These are phyloP conservation scores for Mobula hypostoma DNA, from an alignment of 2,113 vertebrate species.

Conservation along the genomic window DNA sequence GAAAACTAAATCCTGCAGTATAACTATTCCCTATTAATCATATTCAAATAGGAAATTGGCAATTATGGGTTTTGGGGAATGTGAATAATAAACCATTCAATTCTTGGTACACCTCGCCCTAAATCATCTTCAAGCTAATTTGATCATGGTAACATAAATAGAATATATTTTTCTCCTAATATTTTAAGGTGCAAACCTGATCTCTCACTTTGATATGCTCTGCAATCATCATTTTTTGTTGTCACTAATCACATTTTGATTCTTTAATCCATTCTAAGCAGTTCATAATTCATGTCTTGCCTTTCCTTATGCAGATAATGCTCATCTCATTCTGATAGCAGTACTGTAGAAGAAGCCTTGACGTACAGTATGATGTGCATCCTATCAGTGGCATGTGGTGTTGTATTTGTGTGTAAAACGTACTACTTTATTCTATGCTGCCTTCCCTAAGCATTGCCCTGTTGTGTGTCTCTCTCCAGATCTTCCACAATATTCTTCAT, in stretches of 20 bases:
- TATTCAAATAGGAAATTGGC: neutral
- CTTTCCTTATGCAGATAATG: neutral
- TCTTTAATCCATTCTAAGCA: neutral
- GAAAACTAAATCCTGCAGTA: neutral
- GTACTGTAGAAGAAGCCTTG: neutral
- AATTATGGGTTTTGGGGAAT: neutral
- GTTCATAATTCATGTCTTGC: slow-evolving; percentile 8
- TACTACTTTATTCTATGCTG: neutral
- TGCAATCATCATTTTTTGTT: neutral
- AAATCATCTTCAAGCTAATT: neutral
- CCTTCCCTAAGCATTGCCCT: neutral
- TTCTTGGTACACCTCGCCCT: neutral
- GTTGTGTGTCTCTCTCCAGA: neutral
- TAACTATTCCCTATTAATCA: neutral
- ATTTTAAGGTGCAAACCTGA: neutral
- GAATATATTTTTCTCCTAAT: neutral
- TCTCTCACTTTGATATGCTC: neutral
- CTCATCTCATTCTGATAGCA: neutral
- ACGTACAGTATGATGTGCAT: neutral
- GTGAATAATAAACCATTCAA: neutral
- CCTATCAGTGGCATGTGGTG: neutral
- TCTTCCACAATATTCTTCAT: neutral
- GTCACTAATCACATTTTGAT: slow-evolving; percentile 12
- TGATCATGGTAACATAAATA: neutral
- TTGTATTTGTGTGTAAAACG: neutral